Base-by-base conservation (phyloP, 2,797 vertebrate genomes). In the Gymnocypris eckloni region DNA sequence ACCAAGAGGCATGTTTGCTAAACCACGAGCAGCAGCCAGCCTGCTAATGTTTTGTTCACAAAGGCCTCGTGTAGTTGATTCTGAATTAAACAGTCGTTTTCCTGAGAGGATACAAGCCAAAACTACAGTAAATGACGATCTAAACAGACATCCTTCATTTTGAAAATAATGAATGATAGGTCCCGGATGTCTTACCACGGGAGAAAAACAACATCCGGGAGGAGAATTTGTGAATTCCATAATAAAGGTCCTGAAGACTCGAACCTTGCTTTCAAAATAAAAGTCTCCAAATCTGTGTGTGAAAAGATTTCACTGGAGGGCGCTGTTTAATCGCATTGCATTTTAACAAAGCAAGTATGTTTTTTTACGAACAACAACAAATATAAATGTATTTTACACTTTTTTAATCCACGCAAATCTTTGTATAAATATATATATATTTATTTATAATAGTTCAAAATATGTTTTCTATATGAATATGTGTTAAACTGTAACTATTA, bases 1-100 rank as follows among this genome's bases (percentile, higher is more conserved):
- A 28, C 61, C 25, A 6, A 66, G 61, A 66, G 61, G 61, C 98
- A 99, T 99, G 79, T 72, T 89, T 71, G 41, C 70, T 80, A 41
- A 56, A 8, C 45, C 79, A 33, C 67, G 59, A 64, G 25, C 18
- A 39, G 61, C 61, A 15, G 50, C 15, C 15, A 45, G 56, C 28
- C 18, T 43, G 6, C 1, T 22, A 25, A 85, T 88, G n/a, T 11
- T 15, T 2, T 41, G 48, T 52, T 50, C 15, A 73, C 56, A 83
- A 64, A 8, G 12, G 18, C n/a, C 6, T 33, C 2, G n/a, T 4
- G 4, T 20, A 59, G 18, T 16, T 22, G 61, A 28, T 43, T 22
- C 70, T n/a, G 54, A 75, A 50, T 4, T 10, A 50, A 61, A 66
- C 20, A 3, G 61, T 25, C 6, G 6, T 8, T 43, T 28, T 48